Base-by-base conservation (phyloP, 2,113 vertebrate species). In the Urocolius indicus region DNA sequence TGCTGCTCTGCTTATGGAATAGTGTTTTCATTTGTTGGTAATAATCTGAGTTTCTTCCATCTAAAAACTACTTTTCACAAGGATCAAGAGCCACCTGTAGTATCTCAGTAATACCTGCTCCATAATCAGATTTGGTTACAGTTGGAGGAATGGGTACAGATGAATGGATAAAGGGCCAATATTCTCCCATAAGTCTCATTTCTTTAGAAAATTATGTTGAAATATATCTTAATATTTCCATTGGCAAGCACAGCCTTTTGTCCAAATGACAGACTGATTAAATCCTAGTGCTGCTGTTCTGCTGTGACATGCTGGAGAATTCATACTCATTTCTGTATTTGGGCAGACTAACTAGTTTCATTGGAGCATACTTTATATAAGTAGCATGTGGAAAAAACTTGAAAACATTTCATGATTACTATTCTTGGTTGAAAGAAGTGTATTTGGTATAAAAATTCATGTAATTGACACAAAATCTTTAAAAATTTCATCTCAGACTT, bases 391-490 rank as follows among this genome's bases (percentile, higher is more conserved):
- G 51, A 85, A 85, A 80, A 91, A 88, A 1, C 30, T 79, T 81
- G 45, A 81, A 90, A 90, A 84, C n/a, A 29, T 78, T 80, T 88
- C 0, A 29, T 41, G 32, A 54, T 61, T 86, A 5, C 24, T 95
- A 8, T 78, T 89, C 54, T 34, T 90, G 11, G 27, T 78, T 48
- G 48, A 78, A 93, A 81, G n/a, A 13, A 41, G 78, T 43, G 30
- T 57, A 72, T 78, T 78, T 74, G 66, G 36, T 26, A 83, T 78
- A 84, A 68, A 90, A 86, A 83, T 74, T 32, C 16, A 51, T 41
- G 65, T 75, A 94, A 92, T 48, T 32, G 36, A 80, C 68, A 86
- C 52, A 93, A 96, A 90, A 45, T 16, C n/a, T 63, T 83, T 75
- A n/a, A 72, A 88, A 88, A 46, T 74, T 89, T 86, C 6, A 88